phyloP scores from a whole-genome alignment of 1,140 invertebrate species.

The Diplogasteroides magnus region DNA sequence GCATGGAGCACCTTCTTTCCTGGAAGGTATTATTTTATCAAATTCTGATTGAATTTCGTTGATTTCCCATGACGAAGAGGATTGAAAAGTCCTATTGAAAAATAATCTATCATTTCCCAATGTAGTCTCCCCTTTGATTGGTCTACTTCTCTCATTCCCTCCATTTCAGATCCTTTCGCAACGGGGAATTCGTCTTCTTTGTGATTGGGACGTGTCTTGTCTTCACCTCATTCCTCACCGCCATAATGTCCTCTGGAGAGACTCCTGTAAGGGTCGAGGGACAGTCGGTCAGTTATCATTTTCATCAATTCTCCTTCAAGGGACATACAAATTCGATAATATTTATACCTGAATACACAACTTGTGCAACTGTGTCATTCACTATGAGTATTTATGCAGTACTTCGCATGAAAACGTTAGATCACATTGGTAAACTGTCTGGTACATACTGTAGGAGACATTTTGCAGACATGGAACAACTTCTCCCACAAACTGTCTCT shows the following conservation, averaged over 20 bases:
- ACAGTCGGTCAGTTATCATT: no score
- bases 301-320: neutral
- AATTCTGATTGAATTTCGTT: neutral
- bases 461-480: slow-evolving; percentile 19
- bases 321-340: slow-evolving; percentile 11
- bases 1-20: slow-evolving; percentile 13
- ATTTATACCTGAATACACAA: neutral
- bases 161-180: neutral
- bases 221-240: slow-evolving; percentile 5
- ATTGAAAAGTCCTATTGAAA: no score
- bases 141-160: no score
- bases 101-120: no score
- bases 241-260: slow-evolving; percentile 12
- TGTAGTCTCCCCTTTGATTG: neutral
- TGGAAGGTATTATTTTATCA: neutral
- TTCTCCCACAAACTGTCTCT: slow-evolving; percentile 15
- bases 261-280: no score
- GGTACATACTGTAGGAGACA: neutral
- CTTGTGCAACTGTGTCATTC: neutral
- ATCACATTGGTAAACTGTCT: neutral
- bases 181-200: slow-evolving; percentile 21
- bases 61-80: no score
- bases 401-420: neutral
- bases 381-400: neutral
- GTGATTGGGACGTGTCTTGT: slow-evolving; percentile 11